Base-by-base conservation (phyloP, 2,797 vertebrate genomes). In the Etheostoma perlongum region DNA sequence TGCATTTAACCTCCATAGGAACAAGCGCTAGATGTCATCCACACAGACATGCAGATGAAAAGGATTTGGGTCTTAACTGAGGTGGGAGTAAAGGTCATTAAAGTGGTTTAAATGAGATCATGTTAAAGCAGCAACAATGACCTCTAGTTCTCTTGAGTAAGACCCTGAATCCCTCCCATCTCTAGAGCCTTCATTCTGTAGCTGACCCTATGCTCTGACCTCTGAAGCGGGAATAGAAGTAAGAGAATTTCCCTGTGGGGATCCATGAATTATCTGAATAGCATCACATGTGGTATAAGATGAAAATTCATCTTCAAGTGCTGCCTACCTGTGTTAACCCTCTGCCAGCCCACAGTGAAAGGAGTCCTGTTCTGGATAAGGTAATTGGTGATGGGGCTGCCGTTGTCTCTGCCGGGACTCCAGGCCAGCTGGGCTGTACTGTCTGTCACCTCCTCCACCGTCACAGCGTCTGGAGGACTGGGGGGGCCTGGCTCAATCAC, bases 271-370 rank as follows among this genome's bases (percentile, higher is more conserved):
- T 53, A 77, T 83, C 74, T 68, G 70, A 81, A 74, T 30, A 69
- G 69, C 55, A 70, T 81, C 66, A 55, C 47, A 73, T 57, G 66
- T 67, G 67, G 15, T 53, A 48, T 23, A 25, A 79, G 60, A 81
- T 36, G 48, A 72, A 74, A 74, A 70, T 58, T 52, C 19, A 58
- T 68, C 12, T 51, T 21, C 5, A 19, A 36, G 79, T n/a, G 13
- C 16, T 33, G 65, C 74, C 73, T 92, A 96, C 96, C 95, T 90
- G 96, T 96, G 88, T 94, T 94, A 62, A 96, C 94, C 57, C 91
- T 93, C 91, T 96, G 95, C 96, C 96, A 96, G 73, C 95, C 95
- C 86, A 96, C 94, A 11, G 95, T 96, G 92, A 95, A 96, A 36
- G 94, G 93, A 46, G 95, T 96, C 84, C 95, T 92, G 73, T 94